Conservation (phyloP, 2,888 invertebrate species). For the Coenonympha arcania region DNA sequence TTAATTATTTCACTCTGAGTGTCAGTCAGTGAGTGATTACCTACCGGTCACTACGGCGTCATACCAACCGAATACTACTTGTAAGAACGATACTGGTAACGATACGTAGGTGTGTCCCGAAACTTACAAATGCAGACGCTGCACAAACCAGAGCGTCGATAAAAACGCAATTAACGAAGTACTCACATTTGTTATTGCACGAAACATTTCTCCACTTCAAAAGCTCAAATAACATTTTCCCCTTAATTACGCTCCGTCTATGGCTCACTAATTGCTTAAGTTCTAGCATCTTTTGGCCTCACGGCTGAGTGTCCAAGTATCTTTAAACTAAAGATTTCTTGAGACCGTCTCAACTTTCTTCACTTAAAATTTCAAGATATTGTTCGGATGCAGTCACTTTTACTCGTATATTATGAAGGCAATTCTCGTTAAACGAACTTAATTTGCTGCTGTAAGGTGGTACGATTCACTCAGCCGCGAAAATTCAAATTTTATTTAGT, state of each 20-base stretch:
- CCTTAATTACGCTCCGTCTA: conserved; percentile 72
- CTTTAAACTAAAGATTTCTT: conserved; percentile 64
- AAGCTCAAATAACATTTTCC: conserved; percentile 65
- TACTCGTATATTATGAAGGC: too few species aligned
- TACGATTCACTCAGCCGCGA: too few species aligned
- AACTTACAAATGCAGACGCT: neutral
- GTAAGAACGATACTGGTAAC: too few species aligned
- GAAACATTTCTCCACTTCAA: conserved; percentile 71
- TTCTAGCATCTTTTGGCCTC: conserved; percentile 67
- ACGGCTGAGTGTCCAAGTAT: conserved; percentile 63
- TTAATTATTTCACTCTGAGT: too few species aligned
- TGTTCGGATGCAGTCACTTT: neutral
- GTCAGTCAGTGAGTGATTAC: too few species aligned
- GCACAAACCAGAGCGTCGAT: conserved; percentile 56
- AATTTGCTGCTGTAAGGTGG: too few species aligned
- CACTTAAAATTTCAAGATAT: conserved; percentile 37
- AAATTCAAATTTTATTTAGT: too few species aligned
- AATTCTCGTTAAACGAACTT: too few species aligned
- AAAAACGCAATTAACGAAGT: conserved; percentile 66
- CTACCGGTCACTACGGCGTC: too few species aligned
- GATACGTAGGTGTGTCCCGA: neutral
- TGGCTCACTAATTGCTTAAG: conserved; percentile 73
- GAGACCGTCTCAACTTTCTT: conserved; percentile 58
- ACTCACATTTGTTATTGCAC: conserved; percentile 57
- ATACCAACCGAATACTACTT: too few species aligned